Evolutionary conservation across 2,113 vertebrate species (phyloP).

Genomic region (Notarius lentiginosus): DNA sequence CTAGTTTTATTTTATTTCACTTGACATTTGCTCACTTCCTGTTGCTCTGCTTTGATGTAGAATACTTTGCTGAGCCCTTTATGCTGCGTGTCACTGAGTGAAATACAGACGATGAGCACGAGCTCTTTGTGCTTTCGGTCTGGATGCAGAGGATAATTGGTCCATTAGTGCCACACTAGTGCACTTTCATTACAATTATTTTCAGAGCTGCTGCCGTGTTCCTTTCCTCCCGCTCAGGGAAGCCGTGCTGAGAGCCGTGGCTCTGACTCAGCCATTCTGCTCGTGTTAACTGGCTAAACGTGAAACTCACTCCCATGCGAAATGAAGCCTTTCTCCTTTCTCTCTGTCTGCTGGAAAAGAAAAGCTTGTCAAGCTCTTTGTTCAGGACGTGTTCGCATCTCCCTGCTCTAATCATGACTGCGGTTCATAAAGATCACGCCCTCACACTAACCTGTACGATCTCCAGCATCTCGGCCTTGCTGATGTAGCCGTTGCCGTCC

Average conservation of each 20-base stretch:
- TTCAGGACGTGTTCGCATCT: neutral
- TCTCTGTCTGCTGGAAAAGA: neutral
- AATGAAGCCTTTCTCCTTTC: neutral
- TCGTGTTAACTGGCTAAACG: constrained; percentile 35
- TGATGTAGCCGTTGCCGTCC: constrained; percentile 98
- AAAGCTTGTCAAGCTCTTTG: neutral
- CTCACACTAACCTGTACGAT: constrained; percentile 85
- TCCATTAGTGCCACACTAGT: constrained; percentile 4
- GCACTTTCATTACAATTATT: neutral
- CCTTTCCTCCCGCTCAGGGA: constrained; percentile 9
- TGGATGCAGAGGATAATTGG: constrained; percentile 12
- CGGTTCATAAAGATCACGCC: neutral
- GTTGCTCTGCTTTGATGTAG: neutral
- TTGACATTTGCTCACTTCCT: neutral
- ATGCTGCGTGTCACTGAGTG: neutral
- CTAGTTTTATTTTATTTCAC: neutral
- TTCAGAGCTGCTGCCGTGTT: neutral
- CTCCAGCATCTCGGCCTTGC: constrained; percentile 97
- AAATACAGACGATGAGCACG: neutral
- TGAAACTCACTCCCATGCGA: constrained; percentile 1
- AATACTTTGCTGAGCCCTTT: neutral
- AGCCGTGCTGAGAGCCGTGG: neutral
- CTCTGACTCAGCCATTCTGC: constrained; percentile 30
- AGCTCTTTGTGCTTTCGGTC: constrained; percentile 3
- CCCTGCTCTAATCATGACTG: neutral